A percentile compares a stretch with the other conserved stretches of the same genome.
These are phyloP conservation scores for Carassius gibelio DNA, from an alignment of 2,113 vertebrate species.

Conservation along the genomic window DNA sequence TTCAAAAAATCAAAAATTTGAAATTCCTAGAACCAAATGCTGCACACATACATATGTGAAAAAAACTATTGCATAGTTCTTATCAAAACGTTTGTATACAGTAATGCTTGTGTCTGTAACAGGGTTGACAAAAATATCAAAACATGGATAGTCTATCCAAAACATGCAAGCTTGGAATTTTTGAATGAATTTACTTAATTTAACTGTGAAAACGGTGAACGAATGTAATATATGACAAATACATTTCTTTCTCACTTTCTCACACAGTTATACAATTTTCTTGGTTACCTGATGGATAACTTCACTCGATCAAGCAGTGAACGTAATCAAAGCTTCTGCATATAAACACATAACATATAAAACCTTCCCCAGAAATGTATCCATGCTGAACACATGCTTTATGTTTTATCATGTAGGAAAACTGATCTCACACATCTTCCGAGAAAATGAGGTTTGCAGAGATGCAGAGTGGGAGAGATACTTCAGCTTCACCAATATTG, in stretches of 20 bases:
- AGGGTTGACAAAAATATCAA: too few species aligned
- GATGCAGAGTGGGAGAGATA: slow-evolving; percentile 80
- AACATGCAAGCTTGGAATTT: too few species aligned
- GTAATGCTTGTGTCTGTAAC: too few species aligned
- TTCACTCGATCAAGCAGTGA: slow-evolving; percentile 85
- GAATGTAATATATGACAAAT: neutral
- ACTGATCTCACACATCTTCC: slow-evolving; percentile 86
- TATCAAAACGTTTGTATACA: too few species aligned
- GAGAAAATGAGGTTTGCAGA: slow-evolving; percentile 77
- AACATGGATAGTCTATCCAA: too few species aligned
- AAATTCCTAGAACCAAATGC: too few species aligned
- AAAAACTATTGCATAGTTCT: too few species aligned
- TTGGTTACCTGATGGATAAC: slow-evolving; percentile 90
- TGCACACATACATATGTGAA: too few species aligned
- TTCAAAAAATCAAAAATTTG: too few species aligned
- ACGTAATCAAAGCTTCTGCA: slow-evolving; percentile 73
- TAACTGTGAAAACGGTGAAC: slow-evolving; percentile 48
- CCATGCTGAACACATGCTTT: neutral
- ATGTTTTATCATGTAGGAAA: slow-evolving; percentile 76
- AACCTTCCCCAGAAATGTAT: neutral
- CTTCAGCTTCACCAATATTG: slow-evolving; percentile 81
- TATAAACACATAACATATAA: neutral
- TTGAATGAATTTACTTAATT: neutral
- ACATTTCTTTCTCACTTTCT: neutral
- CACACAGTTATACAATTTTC: slow-evolving; percentile 90